phyloP scores from a whole-genome alignment of 2,797 vertebrate genomes.

The Anguilla marmorata region DNA sequence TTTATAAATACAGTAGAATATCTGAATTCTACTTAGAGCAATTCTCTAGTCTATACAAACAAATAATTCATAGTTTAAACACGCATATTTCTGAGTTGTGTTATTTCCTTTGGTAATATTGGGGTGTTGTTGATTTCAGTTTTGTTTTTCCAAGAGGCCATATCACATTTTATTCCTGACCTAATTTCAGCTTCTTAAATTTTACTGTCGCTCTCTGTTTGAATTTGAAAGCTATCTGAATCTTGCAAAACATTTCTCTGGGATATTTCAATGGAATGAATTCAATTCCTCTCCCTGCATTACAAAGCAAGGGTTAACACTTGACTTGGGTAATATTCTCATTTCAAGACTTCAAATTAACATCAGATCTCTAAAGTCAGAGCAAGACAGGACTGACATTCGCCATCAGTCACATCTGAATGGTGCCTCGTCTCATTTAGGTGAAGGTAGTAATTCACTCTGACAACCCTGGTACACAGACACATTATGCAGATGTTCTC shows the following conservation, averaged over 20 bases:
- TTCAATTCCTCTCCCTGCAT: not conserved
- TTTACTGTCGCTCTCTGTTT: not conserved
- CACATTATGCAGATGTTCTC: not conserved
- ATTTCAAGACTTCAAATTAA: not conserved
- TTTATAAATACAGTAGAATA: not conserved
- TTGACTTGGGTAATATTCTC: not conserved
- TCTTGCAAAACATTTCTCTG: not conserved
- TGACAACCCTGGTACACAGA: not conserved
- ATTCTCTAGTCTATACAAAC: not conserved
- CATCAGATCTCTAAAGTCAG: not conserved
- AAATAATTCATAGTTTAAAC: not conserved
- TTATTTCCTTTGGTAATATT: not conserved
- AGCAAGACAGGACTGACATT: not conserved
- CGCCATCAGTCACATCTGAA: not conserved
- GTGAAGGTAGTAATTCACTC: not conserved
- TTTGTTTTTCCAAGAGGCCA: conserved; percentile 14
- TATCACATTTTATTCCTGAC: conserved; percentile 2
- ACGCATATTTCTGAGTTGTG: not conserved
- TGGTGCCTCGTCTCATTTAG: not conserved
- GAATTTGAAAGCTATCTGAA: not conserved
- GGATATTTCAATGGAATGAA: not conserved
- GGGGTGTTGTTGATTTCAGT: not conserved
- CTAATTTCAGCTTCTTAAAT: not conserved
- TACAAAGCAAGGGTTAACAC: not conserved
- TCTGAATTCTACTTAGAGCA: not conserved